These are phyloP conservation scores for Stenopsyche tienmushanensis DNA, from an alignment of 1,140 invertebrate genomes.

Conservation along the genomic window DNA sequence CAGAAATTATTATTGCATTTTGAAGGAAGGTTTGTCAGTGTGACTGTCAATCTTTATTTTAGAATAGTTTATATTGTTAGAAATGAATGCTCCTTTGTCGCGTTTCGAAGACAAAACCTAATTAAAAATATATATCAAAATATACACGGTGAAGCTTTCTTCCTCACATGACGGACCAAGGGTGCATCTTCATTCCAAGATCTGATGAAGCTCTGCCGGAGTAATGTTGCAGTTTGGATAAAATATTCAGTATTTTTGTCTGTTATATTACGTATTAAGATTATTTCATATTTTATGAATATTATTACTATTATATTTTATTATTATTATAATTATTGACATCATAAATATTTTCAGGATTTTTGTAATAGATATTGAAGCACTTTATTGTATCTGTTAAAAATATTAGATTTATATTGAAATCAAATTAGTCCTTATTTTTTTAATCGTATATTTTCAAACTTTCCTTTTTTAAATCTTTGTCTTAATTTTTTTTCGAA, in stretches of 20 bases:
- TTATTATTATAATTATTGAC: neutral
- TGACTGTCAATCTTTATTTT: constrained; percentile 29
- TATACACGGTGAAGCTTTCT: constrained; percentile 14
- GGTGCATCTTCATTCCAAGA: constrained; percentile 29
- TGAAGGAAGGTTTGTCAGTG: constrained; percentile 21
- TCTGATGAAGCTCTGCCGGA: constrained; percentile 32
- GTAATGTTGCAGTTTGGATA: constrained; percentile 10
- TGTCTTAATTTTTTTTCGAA: neutral
- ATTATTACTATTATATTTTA: constrained; percentile 22
- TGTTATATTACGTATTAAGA: constrained; percentile 34
- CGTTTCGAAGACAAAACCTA: constrained; percentile 2
- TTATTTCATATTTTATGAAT: constrained; percentile 22
- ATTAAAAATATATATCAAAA: constrained; percentile 14
- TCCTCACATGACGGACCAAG: constrained; percentile 23
- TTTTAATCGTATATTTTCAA: neutral
- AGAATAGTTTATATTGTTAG: constrained; percentile 26
- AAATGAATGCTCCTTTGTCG: constrained; percentile 31
- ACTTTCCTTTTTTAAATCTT: constrained; percentile 1
- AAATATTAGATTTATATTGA: too few species aligned
- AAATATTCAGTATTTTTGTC: constrained; percentile 21
- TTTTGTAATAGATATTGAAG: too few species aligned
- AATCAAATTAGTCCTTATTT: too few species aligned
- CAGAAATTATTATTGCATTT: constrained; percentile 11
- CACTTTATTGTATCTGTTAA: too few species aligned
- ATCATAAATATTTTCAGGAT: neutral